These are phyloP conservation scores for Drosophila peninsularis DNA, from an alignment of 2,888 invertebrate species.

Conservation along the genomic window DNA sequence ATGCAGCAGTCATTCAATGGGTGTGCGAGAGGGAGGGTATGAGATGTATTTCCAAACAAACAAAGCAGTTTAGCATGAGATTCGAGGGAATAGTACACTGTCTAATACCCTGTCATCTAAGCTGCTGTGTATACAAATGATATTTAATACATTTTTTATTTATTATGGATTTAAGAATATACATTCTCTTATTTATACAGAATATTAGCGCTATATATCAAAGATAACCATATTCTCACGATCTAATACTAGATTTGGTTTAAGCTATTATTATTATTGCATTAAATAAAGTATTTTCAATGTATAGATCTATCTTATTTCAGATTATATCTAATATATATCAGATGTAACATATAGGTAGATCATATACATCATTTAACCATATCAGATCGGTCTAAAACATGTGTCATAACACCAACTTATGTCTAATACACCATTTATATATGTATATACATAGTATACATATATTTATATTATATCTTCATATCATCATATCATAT, in stretches of 20 bases:
- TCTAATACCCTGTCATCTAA: not conserved
- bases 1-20: conserved; percentile 10
- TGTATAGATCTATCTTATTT: not conserved
- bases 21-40: not conserved
- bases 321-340: not conserved
- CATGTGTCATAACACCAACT: not conserved
- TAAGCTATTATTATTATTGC: too few relatives aligned
- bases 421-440: not conserved
- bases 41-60: conserved; percentile 20
- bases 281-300: too few relatives aligned
- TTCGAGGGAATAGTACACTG: not conserved
- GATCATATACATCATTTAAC: not conserved
- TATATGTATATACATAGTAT: too few relatives aligned
- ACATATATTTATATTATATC: too few relatives aligned
- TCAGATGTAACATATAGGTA: not conserved
- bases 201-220: not conserved
- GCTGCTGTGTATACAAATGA: not conserved
- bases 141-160: not conserved
- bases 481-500: not conserved
- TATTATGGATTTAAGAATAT: not conserved
- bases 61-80: conserved; percentile 12
- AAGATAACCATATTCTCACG: too few relatives aligned
- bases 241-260: too few relatives aligned
- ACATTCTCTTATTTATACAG: not conserved
- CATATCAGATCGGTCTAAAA: not conserved